Conservation (phyloP, 2,888 invertebrate species). For the Saturnia japonica region DNA sequence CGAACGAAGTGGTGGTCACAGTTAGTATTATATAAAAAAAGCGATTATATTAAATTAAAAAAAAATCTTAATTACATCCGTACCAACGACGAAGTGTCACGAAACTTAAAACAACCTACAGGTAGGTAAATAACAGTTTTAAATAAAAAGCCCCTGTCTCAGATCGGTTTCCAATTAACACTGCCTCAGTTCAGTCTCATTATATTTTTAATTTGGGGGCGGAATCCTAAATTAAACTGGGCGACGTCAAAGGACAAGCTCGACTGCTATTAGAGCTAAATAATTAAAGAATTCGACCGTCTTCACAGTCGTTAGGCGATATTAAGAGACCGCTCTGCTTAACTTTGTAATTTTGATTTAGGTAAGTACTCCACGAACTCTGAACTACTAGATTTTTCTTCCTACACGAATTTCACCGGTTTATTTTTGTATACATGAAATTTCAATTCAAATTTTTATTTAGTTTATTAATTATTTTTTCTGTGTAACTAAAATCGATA, state of each 20-base stretch:
- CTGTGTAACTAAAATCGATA: not conserved
- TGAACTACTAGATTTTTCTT: not conserved
- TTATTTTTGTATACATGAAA: not conserved
- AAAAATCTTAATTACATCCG: not conserved
- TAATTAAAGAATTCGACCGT: constrained; percentile 81
- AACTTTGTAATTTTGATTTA: constrained; percentile 73
- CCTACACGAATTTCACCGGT: not conserved
- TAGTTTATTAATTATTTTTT: not conserved
- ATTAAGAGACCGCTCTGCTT: constrained; percentile 67
- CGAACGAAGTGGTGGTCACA: too few relatives aligned
- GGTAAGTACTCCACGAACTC: constrained; percentile 36
- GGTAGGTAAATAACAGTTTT: constrained; percentile 45
- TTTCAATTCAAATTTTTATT: not conserved
- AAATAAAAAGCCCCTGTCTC: constrained; percentile 55
- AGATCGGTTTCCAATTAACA: constrained; percentile 82
- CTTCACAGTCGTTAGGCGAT: constrained; percentile 73
- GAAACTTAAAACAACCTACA: constrained; percentile 33
- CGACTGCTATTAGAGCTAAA: constrained; percentile 79
- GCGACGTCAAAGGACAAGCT: constrained; percentile 79
- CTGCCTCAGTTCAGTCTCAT: constrained; percentile 75
- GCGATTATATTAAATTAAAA: not conserved
- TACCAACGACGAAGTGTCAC: constrained; percentile 32
- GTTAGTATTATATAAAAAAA: not conserved
- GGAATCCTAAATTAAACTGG: constrained; percentile 78
- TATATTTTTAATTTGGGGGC: constrained; percentile 82